Percentiles rank a stretch among this genome's conserved stretches.
phyloP scores from a whole-genome alignment of 1,140 invertebrate species.

The Babylonia areolata region DNA sequence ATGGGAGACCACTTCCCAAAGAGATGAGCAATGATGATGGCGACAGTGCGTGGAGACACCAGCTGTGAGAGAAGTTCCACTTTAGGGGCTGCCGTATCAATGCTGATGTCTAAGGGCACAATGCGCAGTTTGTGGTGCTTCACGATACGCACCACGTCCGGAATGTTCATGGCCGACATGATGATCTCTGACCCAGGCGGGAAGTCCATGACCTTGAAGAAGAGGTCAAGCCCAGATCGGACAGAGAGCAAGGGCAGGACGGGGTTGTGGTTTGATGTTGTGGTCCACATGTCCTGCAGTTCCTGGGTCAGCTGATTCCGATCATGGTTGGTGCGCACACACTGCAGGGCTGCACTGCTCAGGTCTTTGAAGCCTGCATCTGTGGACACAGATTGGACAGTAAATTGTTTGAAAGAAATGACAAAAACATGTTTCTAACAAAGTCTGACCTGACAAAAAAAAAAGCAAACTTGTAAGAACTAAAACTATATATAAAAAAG shows the following conservation, averaged over 20 bases:
- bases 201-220: constrained; percentile 67
- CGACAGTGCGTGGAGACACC: constrained; percentile 72
- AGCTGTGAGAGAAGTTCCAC: constrained; percentile 65
- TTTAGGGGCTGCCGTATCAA: constrained; percentile 72
- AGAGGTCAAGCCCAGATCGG: constrained; percentile 73
- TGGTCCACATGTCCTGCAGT: constrained; percentile 64
- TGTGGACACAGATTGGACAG: background rate
- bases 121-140: constrained; percentile 70
- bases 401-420: no score
- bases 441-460: no score
- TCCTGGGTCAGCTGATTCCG: constrained; percentile 52
- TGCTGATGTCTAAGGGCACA: constrained; percentile 71
- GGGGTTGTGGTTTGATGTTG: constrained; percentile 60
- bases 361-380: constrained; percentile 23
- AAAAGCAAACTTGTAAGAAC: no score
- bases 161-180: constrained; percentile 76
- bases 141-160: constrained; percentile 72
- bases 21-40: constrained; percentile 73
- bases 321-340: constrained; percentile 28
- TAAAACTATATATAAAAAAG: no score
- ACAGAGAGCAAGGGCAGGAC: constrained; percentile 73
- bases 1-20: constrained; percentile 72
- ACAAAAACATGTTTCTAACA: no score
- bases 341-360: constrained; percentile 10
- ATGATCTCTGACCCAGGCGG: constrained; percentile 74